Percentiles rank a stretch among this genome's conserved stretches.
Conservation (phyloP, 1,140 invertebrate genomes). For the Antheraea mylitta region DNA sequence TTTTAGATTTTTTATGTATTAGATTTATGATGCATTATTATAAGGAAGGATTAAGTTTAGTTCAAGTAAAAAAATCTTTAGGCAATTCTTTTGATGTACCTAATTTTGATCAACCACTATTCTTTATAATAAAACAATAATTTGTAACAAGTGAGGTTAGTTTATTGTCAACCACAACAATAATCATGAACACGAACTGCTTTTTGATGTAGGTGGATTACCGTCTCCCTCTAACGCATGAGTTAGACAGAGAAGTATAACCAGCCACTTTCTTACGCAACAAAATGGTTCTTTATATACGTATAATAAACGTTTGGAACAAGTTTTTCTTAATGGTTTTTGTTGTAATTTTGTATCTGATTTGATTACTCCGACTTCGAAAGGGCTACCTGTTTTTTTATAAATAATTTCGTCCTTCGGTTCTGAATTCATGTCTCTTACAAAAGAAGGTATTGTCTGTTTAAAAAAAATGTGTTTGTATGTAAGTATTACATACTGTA, state of each 20-base stretch:
- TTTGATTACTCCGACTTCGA: neutral
- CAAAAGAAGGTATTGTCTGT: no score
- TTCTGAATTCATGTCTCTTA: neutral
- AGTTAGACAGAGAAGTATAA: neutral
- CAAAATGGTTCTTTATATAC: neutral
- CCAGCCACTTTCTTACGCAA: neutral
- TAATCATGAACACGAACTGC: neutral
- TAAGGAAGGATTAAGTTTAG: no score
- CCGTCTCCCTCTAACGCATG: neutral
- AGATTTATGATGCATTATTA: no score
- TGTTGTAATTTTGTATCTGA: neutral
- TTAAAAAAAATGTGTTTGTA: no score
- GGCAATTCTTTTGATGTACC: no score
- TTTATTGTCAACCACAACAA: neutral
- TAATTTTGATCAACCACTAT: no score
- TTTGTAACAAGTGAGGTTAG: neutral
- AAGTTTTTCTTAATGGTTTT: constrained; percentile 3
- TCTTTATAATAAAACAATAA: neutral
- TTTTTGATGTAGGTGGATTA: neutral
- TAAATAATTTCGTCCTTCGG: neutral
- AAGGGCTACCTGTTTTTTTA: neutral
- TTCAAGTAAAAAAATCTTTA: no score
- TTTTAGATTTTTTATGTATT: no score
- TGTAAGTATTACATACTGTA: no score
- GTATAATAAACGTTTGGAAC: neutral